A percentile compares a stretch with the other conserved stretches of the same genome.
These are phyloP conservation scores for Lepas anatifera DNA, from an alignment of 2,888 invertebrate species.

Conservation along the genomic window DNA sequence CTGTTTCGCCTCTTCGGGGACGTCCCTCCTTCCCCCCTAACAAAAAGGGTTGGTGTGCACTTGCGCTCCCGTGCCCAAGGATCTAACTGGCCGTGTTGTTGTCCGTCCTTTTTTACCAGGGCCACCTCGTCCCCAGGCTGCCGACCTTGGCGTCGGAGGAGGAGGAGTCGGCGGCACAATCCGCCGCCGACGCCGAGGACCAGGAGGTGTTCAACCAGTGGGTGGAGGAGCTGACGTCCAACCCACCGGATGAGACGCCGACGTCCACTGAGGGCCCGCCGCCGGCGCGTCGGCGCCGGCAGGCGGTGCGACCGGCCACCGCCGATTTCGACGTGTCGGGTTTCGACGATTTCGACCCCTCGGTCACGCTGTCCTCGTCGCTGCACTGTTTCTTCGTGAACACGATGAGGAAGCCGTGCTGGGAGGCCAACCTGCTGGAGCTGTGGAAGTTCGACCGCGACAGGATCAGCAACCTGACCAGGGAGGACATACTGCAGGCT, in stretches of 20 bases:
- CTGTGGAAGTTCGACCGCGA: constrained; percentile 51
- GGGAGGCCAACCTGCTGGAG: constrained; percentile 52
- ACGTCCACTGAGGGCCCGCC: too few species aligned
- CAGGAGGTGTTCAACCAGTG: too few species aligned
- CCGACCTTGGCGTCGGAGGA: background rate
- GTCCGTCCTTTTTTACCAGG: too few species aligned
- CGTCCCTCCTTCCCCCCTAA: background rate
- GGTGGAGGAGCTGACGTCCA: too few species aligned
- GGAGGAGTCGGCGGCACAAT: background rate
- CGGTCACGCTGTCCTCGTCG: background rate
- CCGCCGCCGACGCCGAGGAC: background rate
- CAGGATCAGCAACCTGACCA: constrained; percentile 42
- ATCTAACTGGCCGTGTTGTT: too few species aligned
- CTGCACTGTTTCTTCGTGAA: background rate
- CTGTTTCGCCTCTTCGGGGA: background rate
- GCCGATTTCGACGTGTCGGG: background rate
- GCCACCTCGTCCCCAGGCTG: background rate
- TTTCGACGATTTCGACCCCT: background rate
- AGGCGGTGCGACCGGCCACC: too few species aligned
- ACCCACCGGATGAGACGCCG: too few species aligned
- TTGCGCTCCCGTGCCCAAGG: too few species aligned
- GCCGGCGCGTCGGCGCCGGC: too few species aligned
- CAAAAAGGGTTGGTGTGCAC: too few species aligned
- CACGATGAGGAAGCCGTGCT: constrained; percentile 36
- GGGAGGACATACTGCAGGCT: constrained; percentile 47